Percentiles rank a stretch among this genome's conserved stretches.
phyloP scores from a whole-genome alignment of 2,888 invertebrate genomes.

The Mesochorus sp. region DNA sequence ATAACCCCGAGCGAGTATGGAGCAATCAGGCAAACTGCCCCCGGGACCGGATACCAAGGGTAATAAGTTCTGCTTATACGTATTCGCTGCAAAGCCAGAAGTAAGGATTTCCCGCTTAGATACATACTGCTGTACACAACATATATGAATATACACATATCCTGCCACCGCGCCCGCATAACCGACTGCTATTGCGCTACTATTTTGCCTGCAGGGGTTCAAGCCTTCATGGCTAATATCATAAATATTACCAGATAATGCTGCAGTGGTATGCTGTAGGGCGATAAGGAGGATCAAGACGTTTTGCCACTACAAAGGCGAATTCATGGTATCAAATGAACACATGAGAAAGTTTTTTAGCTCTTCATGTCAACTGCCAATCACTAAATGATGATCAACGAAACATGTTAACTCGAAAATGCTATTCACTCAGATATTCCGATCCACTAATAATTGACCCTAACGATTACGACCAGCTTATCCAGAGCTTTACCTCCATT shows the following conservation, averaged over 20 bases:
- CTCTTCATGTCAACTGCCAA: not conserved
- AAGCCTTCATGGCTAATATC: slow-evolving; percentile 25
- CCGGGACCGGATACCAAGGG: slow-evolving; percentile 53
- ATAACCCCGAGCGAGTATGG: slow-evolving; percentile 55
- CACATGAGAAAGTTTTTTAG: not conserved
- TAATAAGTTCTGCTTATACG: slow-evolving; percentile 59
- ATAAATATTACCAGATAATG: slow-evolving; percentile 39
- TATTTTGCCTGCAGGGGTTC: slow-evolving; percentile 29
- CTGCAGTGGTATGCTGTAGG: slow-evolving; percentile 21
- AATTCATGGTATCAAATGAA: not conserved
- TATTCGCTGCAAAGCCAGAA: slow-evolving; percentile 46
- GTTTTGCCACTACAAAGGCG: slow-evolving; percentile 4
- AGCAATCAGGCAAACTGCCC: slow-evolving; percentile 58
- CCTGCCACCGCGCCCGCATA: slow-evolving; percentile 1
- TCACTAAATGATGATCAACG: not conserved
- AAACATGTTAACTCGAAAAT: not conserved
- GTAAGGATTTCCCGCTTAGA: slow-evolving; percentile 35
- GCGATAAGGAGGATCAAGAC: slow-evolving; percentile 26
- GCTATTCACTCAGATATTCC: not conserved
- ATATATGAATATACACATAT: slow-evolving; percentile 6
- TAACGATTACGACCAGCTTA: not conserved
- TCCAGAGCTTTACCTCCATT: slow-evolving; percentile 4
- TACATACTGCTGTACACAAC: slow-evolving; percentile 1
- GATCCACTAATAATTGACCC: not conserved
- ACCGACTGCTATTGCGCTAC: not conserved